Evolutionary conservation across 2,888 invertebrate genomes (phyloP), one percentile per base, ranked within the genome.

Genomic region (Ypsolopha sequella): DNA sequence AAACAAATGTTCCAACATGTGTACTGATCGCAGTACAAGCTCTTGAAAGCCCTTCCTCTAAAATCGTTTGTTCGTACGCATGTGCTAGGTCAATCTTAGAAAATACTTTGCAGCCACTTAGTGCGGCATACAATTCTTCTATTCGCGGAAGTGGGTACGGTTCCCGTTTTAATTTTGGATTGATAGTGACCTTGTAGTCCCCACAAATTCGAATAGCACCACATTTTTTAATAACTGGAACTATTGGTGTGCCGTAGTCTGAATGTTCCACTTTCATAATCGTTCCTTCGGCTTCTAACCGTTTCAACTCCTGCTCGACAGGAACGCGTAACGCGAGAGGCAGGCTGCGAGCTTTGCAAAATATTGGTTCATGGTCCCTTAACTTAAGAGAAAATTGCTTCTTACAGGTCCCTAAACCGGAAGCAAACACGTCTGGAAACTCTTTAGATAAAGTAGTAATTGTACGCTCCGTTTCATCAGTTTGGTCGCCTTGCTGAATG

Each of bases 141-240:
- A 58, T 58, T 0, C 56, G 55, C 8, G 60, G 59, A 41, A 59
- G 43, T 7, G 59, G 59, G 41, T 59, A 61, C 41, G 56, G 53
- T 47, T 51, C 50, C 36, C 55, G 55, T 54, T 59, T 58, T 35
- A 61, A 51, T 10, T 43, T 14, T 36, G 51, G 52, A 50, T 64
- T 62, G 7, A 62, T 51, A 3, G 61, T 64, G 0, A 60, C 48
- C 44, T 60, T 62, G 24, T 62, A 63, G 52, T 62, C 59, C 0
- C 59, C 61, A 11, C 62, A 63, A 58, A 64, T n/a, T 24, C 56
- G 14, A 2, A 51, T 38, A 7, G 8, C 10, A 6, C 38, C 44
- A 41, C 47, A 14, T 6, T 13, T 1, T 47, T 48, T 38, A 14
- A 46, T 39, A 11, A 46, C 45, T 6, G 38, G 36, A n/a, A 45